phyloP scores from a whole-genome alignment of 2,888 invertebrate genomes.

The Seira sanloemensis region DNA sequence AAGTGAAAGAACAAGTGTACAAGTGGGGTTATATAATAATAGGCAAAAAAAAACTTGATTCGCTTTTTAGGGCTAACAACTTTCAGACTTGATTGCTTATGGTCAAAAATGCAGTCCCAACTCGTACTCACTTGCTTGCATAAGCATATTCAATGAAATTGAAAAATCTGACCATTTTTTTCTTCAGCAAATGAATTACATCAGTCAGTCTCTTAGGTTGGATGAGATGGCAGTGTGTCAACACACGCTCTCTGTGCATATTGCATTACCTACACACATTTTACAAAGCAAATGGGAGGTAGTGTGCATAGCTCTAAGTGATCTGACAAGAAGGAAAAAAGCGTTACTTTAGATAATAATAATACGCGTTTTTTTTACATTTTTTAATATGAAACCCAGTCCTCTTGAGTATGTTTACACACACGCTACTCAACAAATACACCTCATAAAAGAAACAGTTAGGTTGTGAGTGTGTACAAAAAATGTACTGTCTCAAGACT shows the following conservation, averaged over 20 bases:
- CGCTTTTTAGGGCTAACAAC: not conserved
- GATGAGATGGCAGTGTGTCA: conserved; percentile 51
- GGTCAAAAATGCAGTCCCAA: no score
- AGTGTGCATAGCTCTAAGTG: not conserved
- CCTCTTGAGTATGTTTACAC: conserved; percentile 33
- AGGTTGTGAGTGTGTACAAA: conserved; percentile 15
- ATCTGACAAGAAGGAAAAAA: conserved; percentile 2
- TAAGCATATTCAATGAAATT: not conserved
- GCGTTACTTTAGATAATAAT: not conserved
- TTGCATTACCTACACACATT: conserved; percentile 7
- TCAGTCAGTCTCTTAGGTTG: conserved; percentile 24
- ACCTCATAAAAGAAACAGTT: conserved; percentile 55
- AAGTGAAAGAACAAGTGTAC: conserved; percentile 12
- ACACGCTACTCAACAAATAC: conserved; percentile 21
- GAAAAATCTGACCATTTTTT: not conserved
- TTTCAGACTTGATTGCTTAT: not conserved
- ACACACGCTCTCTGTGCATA: conserved; percentile 34
- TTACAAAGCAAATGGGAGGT: no score
- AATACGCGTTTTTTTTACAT: conserved; percentile 3
- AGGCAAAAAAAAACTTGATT: conserved; percentile 45
- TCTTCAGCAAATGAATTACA: conserved; percentile 9
- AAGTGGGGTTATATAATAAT: not conserved
- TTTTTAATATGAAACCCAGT: not conserved
- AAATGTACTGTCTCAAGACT: not conserved
- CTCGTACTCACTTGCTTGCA: not conserved